Evolutionary conservation across 2,888 invertebrate species (phyloP).

Genomic region (Phania funesta): DNA sequence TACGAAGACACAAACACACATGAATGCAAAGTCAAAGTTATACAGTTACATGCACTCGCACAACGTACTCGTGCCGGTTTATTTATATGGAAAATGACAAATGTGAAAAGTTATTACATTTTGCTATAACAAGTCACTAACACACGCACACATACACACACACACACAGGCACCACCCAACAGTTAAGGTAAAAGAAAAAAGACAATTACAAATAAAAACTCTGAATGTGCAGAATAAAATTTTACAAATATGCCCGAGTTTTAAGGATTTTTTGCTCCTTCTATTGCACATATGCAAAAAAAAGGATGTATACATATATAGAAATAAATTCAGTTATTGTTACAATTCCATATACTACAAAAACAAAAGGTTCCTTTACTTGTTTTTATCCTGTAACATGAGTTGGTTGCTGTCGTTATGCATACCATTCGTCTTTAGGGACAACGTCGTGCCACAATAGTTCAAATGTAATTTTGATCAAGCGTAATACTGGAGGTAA

Average conservation of each 20-base stretch:
- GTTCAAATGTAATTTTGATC: constrained; percentile 30
- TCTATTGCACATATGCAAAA: background rate
- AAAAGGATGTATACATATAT: no score
- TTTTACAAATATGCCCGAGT: background rate
- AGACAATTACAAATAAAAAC: background rate
- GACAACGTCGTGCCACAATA: background rate
- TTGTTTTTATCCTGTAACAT: background rate
- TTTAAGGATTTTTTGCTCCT: constrained; percentile 3
- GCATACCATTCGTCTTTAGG: background rate
- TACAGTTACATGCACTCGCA: background rate
- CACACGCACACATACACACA: background rate
- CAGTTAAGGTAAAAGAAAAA: no score
- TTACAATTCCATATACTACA: background rate
- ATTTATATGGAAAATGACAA: constrained; percentile 42
- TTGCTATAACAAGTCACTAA: background rate
- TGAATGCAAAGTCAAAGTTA: background rate
- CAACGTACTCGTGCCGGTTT: constrained; percentile 10
- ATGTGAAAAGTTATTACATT: constrained; percentile 53
- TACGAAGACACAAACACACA: background rate
- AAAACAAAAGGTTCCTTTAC: background rate
- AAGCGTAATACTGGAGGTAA: background rate
- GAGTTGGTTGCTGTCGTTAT: background rate
- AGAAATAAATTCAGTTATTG: background rate
- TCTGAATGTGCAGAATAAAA: background rate
- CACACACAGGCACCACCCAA: no score